A percentile compares a stretch with the other conserved stretches of the same genome.
Conservation (phyloP, 1,140 invertebrate species). For the Matsumurasca onukii region DNA sequence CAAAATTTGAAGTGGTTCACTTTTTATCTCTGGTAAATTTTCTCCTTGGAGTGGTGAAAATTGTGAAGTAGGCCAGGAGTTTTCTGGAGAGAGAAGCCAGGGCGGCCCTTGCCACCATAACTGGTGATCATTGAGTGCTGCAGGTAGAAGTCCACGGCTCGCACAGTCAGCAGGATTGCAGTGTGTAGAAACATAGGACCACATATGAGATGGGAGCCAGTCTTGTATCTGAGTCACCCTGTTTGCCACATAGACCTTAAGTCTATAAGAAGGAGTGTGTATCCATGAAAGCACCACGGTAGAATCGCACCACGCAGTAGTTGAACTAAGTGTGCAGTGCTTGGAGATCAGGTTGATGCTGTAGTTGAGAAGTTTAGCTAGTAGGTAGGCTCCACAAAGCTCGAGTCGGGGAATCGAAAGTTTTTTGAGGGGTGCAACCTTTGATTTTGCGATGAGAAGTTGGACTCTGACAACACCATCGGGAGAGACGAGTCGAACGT, state of each 20-base stretch:
- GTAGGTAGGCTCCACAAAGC: constrained; percentile 44
- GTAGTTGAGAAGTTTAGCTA: constrained; percentile 37
- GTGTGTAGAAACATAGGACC: background rate
- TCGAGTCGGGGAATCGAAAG: constrained; percentile 46
- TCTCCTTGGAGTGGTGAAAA: too few species aligned
- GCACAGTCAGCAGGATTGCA: too few species aligned
- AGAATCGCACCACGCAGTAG: constrained; percentile 38
- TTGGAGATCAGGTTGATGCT: background rate
- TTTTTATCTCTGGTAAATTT: too few species aligned
- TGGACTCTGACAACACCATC: constrained; percentile 17
- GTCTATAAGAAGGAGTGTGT: constrained; percentile 38
- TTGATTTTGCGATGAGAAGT: constrained; percentile 47
- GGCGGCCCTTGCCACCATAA: too few species aligned
- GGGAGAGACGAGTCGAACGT: background rate
- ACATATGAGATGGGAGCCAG: constrained; percentile 6
- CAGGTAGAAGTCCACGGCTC: too few species aligned
- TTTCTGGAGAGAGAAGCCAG: too few species aligned
- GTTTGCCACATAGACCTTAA: constrained; percentile 45
- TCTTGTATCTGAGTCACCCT: constrained; percentile 41
- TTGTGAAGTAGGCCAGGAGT: too few species aligned
- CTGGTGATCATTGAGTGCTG: too few species aligned
- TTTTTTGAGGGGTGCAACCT: constrained; percentile 47
- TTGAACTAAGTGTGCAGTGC: background rate
- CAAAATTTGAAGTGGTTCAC: too few species aligned
- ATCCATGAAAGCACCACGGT: constrained; percentile 42